phyloP scores from a whole-genome alignment of 2,797 vertebrate species.

The Poliocrania exsul region DNA sequence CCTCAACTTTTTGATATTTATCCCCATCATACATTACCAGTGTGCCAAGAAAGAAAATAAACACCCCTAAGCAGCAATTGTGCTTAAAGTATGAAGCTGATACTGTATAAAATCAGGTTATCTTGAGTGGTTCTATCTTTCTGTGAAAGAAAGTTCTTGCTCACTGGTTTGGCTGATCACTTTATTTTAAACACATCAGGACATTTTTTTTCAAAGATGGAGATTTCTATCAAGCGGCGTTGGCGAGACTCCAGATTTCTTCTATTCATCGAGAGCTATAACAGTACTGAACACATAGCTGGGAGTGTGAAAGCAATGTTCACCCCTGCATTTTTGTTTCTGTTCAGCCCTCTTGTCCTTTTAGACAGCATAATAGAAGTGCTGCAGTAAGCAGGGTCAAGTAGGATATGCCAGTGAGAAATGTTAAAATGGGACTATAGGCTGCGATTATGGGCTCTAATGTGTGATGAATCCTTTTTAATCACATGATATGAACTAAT shows the following conservation, averaged over 20 bases:
- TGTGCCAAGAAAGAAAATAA: not conserved
- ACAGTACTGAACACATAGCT: conserved; percentile 68
- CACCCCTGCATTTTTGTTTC: conserved; percentile 89
- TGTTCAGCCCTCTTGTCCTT: conserved; percentile 88
- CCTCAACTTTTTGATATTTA: not conserved
- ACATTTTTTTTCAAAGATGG: conserved; percentile 65
- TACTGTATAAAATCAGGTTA: not conserved
- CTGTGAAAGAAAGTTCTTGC: not conserved
- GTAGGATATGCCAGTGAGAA: conserved; percentile 82
- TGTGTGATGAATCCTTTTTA: conserved; percentile 86
- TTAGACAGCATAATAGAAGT: conserved; percentile 89
- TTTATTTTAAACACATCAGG: conserved; percentile 64
- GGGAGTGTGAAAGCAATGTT: conserved; percentile 87
- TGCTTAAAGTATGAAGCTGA: not conserved
- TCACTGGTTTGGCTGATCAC: conserved; percentile 26
- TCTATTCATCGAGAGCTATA: conserved; percentile 84
- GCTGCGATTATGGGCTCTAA: conserved; percentile 87
- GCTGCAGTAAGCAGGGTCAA: conserved; percentile 93
- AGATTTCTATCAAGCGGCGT: conserved; percentile 75
- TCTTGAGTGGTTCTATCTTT: conserved; percentile 13
- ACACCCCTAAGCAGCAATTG: not conserved
- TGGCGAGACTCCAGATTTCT: conserved; percentile 88
- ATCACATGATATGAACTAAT: conserved; percentile 92
- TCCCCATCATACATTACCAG: not conserved
- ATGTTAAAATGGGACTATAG: conserved; percentile 86